Evolutionary conservation across 2,797 vertebrate genomes (phyloP).

Genomic region (Euthynnus affinis): DNA sequence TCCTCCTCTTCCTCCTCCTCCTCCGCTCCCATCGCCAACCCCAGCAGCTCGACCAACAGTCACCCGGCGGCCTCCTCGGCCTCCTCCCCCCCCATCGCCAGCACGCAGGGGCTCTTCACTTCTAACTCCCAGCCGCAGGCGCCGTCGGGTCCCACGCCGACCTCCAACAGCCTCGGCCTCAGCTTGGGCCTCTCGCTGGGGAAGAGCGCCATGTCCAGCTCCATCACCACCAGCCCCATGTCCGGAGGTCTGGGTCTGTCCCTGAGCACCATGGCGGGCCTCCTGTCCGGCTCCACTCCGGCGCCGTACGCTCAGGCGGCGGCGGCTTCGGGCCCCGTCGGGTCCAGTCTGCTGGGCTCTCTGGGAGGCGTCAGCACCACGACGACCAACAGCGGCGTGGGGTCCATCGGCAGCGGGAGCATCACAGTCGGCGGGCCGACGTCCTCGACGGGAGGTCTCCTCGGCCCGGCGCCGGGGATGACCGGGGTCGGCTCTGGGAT

Average conservation of each 20-base stretch:
- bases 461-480: conserved; percentile 73
- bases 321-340: conserved; percentile 76
- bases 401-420: conserved; percentile 67
- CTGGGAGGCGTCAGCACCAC: conserved; percentile 70
- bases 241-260: conserved; percentile 77
- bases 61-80: conserved; percentile 60
- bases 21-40: conserved; percentile 42
- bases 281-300: conserved; percentile 83
- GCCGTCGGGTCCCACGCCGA: conserved; percentile 48
- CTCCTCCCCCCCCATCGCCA: conserved; percentile 74
- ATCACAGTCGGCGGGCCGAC: conserved; percentile 76
- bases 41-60: conserved; percentile 68
- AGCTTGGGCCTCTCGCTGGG: conserved; percentile 76
- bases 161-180: conserved; percentile 80
- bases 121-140: conserved; percentile 69
- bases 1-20: conserved; percentile 66
- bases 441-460: conserved; percentile 68
- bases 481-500: conserved; percentile 75
- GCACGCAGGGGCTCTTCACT: conserved; percentile 69
- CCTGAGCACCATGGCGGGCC: conserved; percentile 76
- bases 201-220: conserved; percentile 63
- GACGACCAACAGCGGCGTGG: conserved; percentile 35
- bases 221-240: conserved; percentile 68
- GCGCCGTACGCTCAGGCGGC: conserved; percentile 91
- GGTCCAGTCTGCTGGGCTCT: conserved; percentile 69